Conservation (phyloP, 2,888 invertebrate species). For the Drosophila cognata region DNA sequence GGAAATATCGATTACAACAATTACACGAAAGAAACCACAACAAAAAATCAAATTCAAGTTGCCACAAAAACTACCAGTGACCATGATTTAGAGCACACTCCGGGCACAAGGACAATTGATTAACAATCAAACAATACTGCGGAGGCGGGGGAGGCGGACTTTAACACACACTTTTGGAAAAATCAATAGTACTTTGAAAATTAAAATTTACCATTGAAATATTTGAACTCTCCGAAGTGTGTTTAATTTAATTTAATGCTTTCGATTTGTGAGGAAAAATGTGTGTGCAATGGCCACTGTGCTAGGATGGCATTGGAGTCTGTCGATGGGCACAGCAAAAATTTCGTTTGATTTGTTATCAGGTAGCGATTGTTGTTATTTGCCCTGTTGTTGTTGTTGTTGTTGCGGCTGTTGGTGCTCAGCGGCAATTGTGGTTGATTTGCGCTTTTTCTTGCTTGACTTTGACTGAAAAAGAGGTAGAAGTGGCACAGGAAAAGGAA, state of each 20-base stretch:
- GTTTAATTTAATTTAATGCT: neutral
- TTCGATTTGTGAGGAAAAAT: neutral
- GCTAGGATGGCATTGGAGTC: slow-evolving; percentile 11
- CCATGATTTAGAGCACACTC: neutral
- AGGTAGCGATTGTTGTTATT: slow-evolving; percentile 46
- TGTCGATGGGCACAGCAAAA: slow-evolving; percentile 49
- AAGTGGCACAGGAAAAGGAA: neutral
- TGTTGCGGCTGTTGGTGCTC: slow-evolving; percentile 46
- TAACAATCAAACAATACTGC: neutral
- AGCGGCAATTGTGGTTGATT: slow-evolving; percentile 78
- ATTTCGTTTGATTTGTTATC: slow-evolving; percentile 75
- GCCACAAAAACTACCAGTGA: no score
- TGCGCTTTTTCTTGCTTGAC: slow-evolving; percentile 68
- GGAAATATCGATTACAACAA: neutral
- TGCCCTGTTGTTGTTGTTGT: slow-evolving; percentile 18
- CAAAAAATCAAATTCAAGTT: neutral
- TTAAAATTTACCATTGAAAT: neutral
- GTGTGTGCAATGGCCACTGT: slow-evolving; percentile 24
- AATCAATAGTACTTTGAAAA: neutral
- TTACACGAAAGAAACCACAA: neutral
- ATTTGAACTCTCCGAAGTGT: neutral
- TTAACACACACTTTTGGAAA: neutral
- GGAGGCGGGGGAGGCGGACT: neutral
- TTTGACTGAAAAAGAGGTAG: slow-evolving; percentile 30
- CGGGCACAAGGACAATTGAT: neutral